Evolutionary conservation across 2,888 invertebrate genomes (phyloP), one percentile per base, ranked within the genome.

Genomic region (Hipparchia semele): DNA sequence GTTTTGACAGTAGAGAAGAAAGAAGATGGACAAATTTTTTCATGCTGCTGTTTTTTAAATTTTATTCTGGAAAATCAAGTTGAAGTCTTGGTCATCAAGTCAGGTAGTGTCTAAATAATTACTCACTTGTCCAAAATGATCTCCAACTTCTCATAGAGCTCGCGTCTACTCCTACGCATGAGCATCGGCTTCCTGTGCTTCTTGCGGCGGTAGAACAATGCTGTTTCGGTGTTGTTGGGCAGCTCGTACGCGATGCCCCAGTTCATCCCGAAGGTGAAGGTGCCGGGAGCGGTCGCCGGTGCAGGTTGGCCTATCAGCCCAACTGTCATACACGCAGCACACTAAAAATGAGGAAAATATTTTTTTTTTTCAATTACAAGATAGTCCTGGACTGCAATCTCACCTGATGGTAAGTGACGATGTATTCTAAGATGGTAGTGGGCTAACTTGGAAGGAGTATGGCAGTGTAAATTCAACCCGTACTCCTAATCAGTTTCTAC

Each of bases 201-300:
- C 78, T 90, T 90, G 56, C 85, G 80, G 58, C 84, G 79, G 65
- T 86, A 88, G 67, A 87, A 88, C 0, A 78, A 76, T 0, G 87
- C 76, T 0, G 93, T 94, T 84, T 95, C 94, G 0, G 94, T 94
- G 23, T 90, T 89, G 75, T 95, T 95, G 0, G 95, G 95, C 66
- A 95, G 83, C 75, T 95, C 90, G 74, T 96, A 96, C 0, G 96
- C 95, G 56, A 96, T 95, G 64, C 96, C 96, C 96, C 96, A 96
- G 85, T 96, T 96, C 13, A 96, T 84, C 0, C 96, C 96, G 82
- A 95, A 95, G 9, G 95, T 95, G 80, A 95, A 95, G 67, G 95
- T 95, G 3, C 95, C 94, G 0, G 94, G 92, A 1, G 87, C 74
- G 0, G 94, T 90, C 2, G 90, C 73, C 0, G 93, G 90, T 0